Percentiles rank a stretch among this genome's conserved stretches.
Conservation (phyloP, 2,113 vertebrate species). For the Bufo gargarizans region DNA sequence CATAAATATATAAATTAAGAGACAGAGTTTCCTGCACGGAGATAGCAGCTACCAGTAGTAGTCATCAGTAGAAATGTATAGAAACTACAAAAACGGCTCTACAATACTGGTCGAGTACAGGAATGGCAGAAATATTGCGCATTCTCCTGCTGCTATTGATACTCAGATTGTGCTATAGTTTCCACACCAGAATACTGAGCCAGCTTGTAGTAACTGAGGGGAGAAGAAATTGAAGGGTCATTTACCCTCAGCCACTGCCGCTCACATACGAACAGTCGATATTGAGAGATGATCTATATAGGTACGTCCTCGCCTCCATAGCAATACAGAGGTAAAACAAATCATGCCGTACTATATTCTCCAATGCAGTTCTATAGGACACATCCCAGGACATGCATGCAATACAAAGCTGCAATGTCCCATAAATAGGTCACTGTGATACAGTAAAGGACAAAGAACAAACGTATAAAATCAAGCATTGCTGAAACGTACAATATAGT, state of each 20-base stretch:
- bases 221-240: background rate
- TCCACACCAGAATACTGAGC: background rate
- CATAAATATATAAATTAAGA: constrained; percentile 13
- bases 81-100: background rate
- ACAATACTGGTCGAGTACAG: background rate
- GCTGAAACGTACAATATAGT: background rate
- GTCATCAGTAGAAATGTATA: background rate
- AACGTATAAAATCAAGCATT: background rate
- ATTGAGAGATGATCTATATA: background rate
- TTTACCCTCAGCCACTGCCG: background rate
- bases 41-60: constrained; percentile 28
- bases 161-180: background rate
- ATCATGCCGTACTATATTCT: background rate
- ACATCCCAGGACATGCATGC: background rate
- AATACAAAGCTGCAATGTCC: background rate
- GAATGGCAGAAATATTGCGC: background rate
- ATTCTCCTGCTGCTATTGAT: background rate
- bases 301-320: background rate
- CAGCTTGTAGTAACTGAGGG: background rate
- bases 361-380: background rate
- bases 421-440: background rate
- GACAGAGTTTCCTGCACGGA: background rate
- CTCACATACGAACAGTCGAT: background rate
- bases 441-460: background rate
- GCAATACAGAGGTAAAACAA: background rate